A percentile compares a stretch with the other conserved stretches of the same genome.
Evolutionary conservation across 2,888 invertebrate genomes (phyloP).

Genomic region (Oxycera nigricornis): DNA sequence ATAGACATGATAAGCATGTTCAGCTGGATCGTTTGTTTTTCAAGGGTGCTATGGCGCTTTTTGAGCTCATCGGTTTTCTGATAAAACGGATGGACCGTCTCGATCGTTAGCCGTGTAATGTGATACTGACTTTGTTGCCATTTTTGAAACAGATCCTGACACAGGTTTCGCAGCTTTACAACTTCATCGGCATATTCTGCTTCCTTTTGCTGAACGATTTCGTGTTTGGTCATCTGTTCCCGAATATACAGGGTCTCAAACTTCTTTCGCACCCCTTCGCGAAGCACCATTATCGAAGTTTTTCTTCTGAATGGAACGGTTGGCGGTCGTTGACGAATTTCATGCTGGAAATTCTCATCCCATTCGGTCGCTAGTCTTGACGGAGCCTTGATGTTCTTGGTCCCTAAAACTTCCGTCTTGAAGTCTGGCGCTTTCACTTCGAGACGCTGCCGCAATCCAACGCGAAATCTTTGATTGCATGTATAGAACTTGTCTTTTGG

Average conservation of each 20-base stretch:
- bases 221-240: conserved; percentile 49
- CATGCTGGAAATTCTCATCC: conserved; percentile 60
- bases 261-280: conserved; percentile 57
- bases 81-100: conserved; percentile 53
- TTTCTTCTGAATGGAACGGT: conserved; percentile 56
- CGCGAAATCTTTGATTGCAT: conserved; percentile 55
- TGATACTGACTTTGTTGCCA: conserved; percentile 60
- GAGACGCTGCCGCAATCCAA: conserved; percentile 56
- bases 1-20: conserved; percentile 60
- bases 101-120: conserved; percentile 52
- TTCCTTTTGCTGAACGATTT: conserved; percentile 57
- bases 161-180: conserved; percentile 52
- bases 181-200: conserved; percentile 56
- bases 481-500: conserved; percentile 58
- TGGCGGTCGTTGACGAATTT: conserved; percentile 54
- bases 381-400: conserved; percentile 49
- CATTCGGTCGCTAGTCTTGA: conserved; percentile 58
- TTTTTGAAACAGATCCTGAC: conserved; percentile 56
- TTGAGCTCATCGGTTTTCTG: conserved; percentile 56
- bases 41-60: conserved; percentile 51
- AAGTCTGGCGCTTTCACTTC: conserved; percentile 54
- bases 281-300: conserved; percentile 53
- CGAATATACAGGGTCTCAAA: conserved; percentile 57
- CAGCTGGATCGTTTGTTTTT: conserved; percentile 52
- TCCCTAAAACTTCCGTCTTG: conserved; percentile 53